A percentile compares a stretch with the other conserved stretches of the same genome.
These are phyloP conservation scores for Aleiodes leptofemur DNA, from an alignment of 2,888 invertebrate species.

Conservation along the genomic window DNA sequence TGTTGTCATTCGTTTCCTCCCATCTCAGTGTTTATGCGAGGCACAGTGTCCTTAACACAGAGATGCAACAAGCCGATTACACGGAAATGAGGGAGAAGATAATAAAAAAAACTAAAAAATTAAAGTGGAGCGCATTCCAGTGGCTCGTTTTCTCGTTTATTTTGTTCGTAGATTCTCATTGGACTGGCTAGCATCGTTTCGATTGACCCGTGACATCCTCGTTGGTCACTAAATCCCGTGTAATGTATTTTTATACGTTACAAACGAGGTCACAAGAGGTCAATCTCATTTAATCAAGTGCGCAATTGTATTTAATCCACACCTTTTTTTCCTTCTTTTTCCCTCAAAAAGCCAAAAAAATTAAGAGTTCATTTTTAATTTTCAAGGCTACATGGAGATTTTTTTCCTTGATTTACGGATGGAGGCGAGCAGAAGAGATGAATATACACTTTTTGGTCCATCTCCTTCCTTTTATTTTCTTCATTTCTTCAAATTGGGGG, in stretches of 20 bases:
- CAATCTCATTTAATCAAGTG: conserved; percentile 33
- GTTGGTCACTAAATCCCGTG: conserved; percentile 44
- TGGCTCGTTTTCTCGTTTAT: conserved; percentile 25
- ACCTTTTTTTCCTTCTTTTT: not conserved
- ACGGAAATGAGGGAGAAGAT: conserved; percentile 13
- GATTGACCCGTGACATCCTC: conserved; percentile 56
- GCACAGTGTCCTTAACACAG: conserved; percentile 25
- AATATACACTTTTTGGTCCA: conserved; percentile 2
- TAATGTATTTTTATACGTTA: conserved; percentile 42
- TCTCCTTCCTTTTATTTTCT: not conserved
- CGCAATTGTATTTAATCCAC: conserved; percentile 3
- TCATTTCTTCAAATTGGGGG: not conserved
- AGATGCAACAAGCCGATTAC: conserved; percentile 43
- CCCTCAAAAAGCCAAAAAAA: not conserved
- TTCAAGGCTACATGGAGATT: not conserved
- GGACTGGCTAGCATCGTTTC: conserved; percentile 53
- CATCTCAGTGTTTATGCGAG: no score
- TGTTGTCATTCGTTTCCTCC: no score
- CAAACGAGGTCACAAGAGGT: conserved; percentile 48
- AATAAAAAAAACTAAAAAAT: conserved; percentile 19
- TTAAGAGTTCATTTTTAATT: not conserved
- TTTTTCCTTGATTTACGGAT: not conserved
- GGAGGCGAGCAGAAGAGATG: not conserved
- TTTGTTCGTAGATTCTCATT: conserved; percentile 41
- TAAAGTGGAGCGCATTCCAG: conserved; percentile 54